A percentile compares a stretch with the other conserved stretches of the same genome.
phyloP scores from a whole-genome alignment of 1,140 invertebrate genomes.

The Brachionus asplanchnoidis region DNA sequence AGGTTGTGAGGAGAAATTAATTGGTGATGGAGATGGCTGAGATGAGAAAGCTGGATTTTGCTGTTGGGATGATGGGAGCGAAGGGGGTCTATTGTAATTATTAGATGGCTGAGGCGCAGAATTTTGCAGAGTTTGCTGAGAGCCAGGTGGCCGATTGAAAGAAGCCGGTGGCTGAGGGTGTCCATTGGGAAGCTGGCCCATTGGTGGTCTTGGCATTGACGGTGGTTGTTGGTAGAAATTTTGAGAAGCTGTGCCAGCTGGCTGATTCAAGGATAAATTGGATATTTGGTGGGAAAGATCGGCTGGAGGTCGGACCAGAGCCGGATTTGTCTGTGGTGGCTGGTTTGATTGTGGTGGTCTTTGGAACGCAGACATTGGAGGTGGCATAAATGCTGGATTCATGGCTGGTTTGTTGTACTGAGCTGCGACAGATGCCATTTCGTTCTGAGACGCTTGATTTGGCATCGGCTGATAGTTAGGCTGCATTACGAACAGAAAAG shows the following conservation, averaged over 20 bases:
- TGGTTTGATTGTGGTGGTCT: conserved; percentile 7
- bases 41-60: neutral
- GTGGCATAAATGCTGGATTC: conserved; percentile 20
- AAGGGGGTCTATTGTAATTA: conserved; percentile 6
- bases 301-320: neutral
- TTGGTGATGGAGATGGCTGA: neutral
- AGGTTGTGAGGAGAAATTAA: neutral
- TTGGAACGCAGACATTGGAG: neutral
- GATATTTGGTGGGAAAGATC: neutral
- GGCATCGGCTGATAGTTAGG: neutral
- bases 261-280: neutral
- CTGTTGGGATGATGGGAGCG: neutral
- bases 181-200: neutral
- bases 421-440: neutral
- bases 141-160: neutral
- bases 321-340: neutral
- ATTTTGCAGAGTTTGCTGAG: neutral
- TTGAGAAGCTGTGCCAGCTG: neutral
- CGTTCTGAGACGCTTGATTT: neutral
- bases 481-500: neutral
- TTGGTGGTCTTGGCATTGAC: neutral
- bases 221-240: neutral
- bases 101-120: neutral
- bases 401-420: neutral
- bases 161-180: neutral